Evolutionary conservation across 2,888 invertebrate genomes (phyloP), one percentile per base, ranked within the genome.

Genomic region (Ennomos erosarius): DNA sequence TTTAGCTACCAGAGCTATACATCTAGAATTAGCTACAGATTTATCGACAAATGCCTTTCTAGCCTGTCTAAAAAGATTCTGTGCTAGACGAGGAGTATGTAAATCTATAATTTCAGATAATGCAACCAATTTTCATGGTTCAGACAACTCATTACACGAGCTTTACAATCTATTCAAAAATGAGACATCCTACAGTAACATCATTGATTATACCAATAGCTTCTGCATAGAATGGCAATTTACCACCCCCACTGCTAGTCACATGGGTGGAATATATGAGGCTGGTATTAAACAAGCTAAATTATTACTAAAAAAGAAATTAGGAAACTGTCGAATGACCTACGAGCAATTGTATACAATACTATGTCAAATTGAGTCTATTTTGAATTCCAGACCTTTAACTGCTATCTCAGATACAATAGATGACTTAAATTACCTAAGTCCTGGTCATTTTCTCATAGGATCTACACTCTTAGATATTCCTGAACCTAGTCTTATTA

Each of bases 231-330:
- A 51, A 1, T 56, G 45, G 50, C 39, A 44, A 10, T 49, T 45
- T 56, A 45, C 45, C 3, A 9, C 9, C 9, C 45, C 35, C 1
- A 9, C 13, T 1, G 45, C 45, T 3, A 45, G 56, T 9, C 50
- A 56, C 10, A 50, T 56, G 56, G 45, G 50, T 26, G 50, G 50
- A 16, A 50, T 56, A 1, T 56, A 56, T 33, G 50, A 50, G 35
- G 16, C 38, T 34, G 33, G 49, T 39, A 44, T 44, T 13, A 44
- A 44, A 11, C 33, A 44, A 44, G 33, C 12, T 9, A 45, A 45
- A 35, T 8, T 9, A 33, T 26, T 50, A 16, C 55, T 56, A 6
- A 50, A 56, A 40, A 50, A 16, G 37, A 44, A 50, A 35, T 45
- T 45, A 35, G 49, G 44, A 33, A 13, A 13, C 37, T 47, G 47